Evolutionary conservation across 2,888 invertebrate species (phyloP).

Genomic region (Agonopterix alstromeriana): DNA sequence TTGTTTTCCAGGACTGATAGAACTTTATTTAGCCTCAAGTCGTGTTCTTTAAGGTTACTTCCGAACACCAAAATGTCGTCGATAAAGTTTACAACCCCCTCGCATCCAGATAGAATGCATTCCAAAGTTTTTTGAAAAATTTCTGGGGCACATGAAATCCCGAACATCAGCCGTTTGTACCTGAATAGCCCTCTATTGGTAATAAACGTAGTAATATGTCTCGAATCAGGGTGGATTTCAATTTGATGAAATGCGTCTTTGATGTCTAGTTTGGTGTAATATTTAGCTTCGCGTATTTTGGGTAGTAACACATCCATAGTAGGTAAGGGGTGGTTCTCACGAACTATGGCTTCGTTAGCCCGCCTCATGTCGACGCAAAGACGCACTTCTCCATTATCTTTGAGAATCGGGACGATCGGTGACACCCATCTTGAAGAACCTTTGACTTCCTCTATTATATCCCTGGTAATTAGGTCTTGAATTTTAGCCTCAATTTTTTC

Average conservation of each 20-base stretch:
- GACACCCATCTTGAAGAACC: constrained; percentile 13
- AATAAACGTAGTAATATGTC: constrained; percentile 39
- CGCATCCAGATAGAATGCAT: constrained; percentile 25
- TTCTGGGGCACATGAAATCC: constrained; percentile 41
- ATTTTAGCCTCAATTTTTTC: constrained; percentile 12
- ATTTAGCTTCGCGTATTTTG: constrained; percentile 14
- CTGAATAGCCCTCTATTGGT: constrained; percentile 32
- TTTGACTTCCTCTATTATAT: constrained; percentile 8
- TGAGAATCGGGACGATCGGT: constrained; percentile 12
- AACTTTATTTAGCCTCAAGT: constrained; percentile 20
- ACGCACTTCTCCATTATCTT: constrained; percentile 2
- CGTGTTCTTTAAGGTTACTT: not conserved
- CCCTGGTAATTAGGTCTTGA: constrained; percentile 7
- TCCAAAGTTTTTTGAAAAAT: constrained; percentile 38
- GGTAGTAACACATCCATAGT: constrained; percentile 8
- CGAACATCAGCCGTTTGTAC: constrained; percentile 44
- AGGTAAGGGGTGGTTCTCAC: constrained; percentile 16
- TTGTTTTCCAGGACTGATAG: no score
- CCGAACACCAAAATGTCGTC: constrained; percentile 28
- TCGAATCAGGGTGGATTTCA: constrained; percentile 24
- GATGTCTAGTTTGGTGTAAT: constrained; percentile 31
- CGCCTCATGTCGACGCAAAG: no score
- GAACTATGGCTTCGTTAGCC: constrained; percentile 8
- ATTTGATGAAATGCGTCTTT: constrained; percentile 39
- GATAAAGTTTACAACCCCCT: constrained; percentile 32